Conservation (phyloP, 2,888 invertebrate genomes). For the Philereme vetulata region DNA sequence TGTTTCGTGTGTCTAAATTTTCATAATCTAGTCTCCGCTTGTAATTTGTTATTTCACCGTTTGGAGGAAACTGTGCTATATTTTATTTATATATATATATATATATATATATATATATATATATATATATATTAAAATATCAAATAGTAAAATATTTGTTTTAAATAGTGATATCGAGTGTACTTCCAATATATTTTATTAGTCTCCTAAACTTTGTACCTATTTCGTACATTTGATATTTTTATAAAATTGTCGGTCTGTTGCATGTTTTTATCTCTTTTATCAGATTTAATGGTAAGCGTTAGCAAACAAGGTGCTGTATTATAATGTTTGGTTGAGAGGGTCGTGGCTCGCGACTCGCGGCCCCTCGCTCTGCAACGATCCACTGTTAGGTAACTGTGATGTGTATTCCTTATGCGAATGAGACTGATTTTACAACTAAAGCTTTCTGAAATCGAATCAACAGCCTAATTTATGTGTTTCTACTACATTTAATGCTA, state of each 20-base stretch:
- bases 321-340: slow-evolving; percentile 72
- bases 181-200: slow-evolving; percentile 60
- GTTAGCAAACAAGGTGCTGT: slow-evolving; percentile 79
- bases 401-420: slow-evolving; percentile 84
- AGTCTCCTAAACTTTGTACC: slow-evolving; percentile 37
- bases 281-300: slow-evolving; percentile 72
- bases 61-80: slow-evolving; percentile 47
- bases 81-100: slow-evolving; percentile 53
- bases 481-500: slow-evolving; percentile 39
- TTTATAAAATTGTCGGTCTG: slow-evolving; percentile 62
- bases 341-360: too few relatives aligned
- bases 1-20: slow-evolving; percentile 60
- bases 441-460: slow-evolving; percentile 75
- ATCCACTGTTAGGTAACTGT: slow-evolving; percentile 72
- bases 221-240: slow-evolving; percentile 58
- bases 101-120: slow-evolving; percentile 52
- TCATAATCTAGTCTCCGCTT: slow-evolving; percentile 74
- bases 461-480: slow-evolving; percentile 57
- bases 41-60: slow-evolving; percentile 62
- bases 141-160: slow-evolving; percentile 52
- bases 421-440: slow-evolving; percentile 83
- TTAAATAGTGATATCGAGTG: slow-evolving; percentile 52
- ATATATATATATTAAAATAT: slow-evolving; percentile 52
- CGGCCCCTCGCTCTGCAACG: slow-evolving; percentile 77
- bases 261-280: slow-evolving; percentile 60